phyloP scores from a whole-genome alignment of 2,797 vertebrate genomes.

The Spheniscus humboldti region DNA sequence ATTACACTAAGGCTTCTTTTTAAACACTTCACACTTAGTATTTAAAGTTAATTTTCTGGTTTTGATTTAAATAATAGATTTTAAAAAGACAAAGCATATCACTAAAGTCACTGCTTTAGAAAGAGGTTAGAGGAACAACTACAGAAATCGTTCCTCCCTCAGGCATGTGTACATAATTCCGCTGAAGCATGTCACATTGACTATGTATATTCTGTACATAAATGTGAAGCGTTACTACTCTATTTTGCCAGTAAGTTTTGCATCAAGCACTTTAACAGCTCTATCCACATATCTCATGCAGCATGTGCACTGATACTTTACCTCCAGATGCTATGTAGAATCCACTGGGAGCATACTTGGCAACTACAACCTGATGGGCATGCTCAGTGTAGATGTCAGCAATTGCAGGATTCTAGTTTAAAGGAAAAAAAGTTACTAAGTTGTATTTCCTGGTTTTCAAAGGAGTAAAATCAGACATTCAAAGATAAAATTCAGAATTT shows the following conservation, averaged over 20 bases:
- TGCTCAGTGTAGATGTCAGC: slow-evolving; percentile 98
- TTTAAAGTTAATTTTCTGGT: not conserved
- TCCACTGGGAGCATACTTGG: slow-evolving; percentile 93
- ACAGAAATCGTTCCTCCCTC: not conserved
- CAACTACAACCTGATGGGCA: slow-evolving; percentile 88
- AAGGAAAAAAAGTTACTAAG: not conserved
- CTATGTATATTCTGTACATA: not conserved
- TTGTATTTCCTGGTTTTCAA: not conserved
- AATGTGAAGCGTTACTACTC: not conserved
- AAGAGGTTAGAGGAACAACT: not conserved
- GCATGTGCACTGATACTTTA: slow-evolving; percentile 33
- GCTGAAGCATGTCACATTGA: accelerated
- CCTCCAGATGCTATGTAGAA: slow-evolving; percentile 99
- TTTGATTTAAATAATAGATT: not conserved
- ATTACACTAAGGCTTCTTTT: not conserved
- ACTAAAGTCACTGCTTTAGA: not conserved
- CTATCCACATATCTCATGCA: not conserved
- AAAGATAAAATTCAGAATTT: not conserved
- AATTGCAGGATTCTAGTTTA: slow-evolving; percentile 87
- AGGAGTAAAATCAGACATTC: not conserved
- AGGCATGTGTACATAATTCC: accelerated
- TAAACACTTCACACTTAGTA: not conserved
- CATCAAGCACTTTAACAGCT: not conserved
- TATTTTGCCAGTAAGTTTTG: not conserved
- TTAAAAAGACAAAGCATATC: not conserved